Percentiles rank a stretch among this genome's conserved stretches.
Conservation (phyloP, 2,113 vertebrate species). For the Aspiorhynchus laticeps region DNA sequence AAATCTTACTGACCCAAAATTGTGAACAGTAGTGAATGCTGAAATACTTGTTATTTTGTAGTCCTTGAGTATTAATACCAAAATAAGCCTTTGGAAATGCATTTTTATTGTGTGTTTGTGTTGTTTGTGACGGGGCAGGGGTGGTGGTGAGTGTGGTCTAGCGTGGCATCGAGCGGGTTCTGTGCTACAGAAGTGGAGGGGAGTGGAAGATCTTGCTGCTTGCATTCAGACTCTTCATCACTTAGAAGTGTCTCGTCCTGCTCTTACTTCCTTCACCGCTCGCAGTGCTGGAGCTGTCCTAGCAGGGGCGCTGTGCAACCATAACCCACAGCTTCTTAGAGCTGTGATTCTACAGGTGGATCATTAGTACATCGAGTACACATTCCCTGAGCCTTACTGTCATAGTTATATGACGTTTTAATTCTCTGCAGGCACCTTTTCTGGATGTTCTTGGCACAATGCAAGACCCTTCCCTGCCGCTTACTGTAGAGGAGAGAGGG, state of each 20-base stretch:
- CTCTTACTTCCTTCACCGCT: conserved; percentile 79
- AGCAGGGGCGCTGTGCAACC: conserved; percentile 89
- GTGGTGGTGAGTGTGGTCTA: conserved; percentile 90
- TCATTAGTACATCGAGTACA: not conserved
- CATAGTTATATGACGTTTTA: not conserved
- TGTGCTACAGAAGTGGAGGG: conserved; percentile 81
- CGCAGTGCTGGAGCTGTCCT: conserved; percentile 92
- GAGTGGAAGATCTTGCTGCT: conserved; percentile 86
- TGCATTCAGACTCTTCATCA: conserved; percentile 83
- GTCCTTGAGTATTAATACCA: not conserved
- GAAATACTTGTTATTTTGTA: not conserved
- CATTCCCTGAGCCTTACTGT: not conserved
- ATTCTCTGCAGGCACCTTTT: conserved; percentile 85
- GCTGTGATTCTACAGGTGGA: conserved; percentile 87
- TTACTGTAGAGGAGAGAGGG: conserved; percentile 91
- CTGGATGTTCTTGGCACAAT: conserved; percentile 91
- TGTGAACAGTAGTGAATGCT: too few relatives aligned
- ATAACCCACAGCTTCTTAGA: conserved; percentile 78
- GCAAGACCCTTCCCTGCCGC: conserved; percentile 84
- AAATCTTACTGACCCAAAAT: too few relatives aligned
- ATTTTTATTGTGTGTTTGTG: not conserved
- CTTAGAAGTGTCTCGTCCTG: conserved; percentile 83
- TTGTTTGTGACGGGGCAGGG: conserved; percentile 71
- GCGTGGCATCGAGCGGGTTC: conserved; percentile 86
- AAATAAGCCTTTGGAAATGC: not conserved